Evolutionary conservation across 2,797 vertebrate species (phyloP).

Genomic region (Gallinago stenura): DNA sequence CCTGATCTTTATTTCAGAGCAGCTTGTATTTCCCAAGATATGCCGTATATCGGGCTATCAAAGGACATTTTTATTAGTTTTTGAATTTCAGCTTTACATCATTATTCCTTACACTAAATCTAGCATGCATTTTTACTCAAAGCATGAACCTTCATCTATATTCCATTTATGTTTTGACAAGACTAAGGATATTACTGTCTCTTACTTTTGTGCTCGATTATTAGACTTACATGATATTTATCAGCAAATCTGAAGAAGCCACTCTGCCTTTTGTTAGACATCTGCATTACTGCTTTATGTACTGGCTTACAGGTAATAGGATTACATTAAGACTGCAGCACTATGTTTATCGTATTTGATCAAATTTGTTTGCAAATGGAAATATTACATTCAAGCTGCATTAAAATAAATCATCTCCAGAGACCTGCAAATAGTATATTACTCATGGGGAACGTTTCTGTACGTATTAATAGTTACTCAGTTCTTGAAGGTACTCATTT

Average conservation of each 20-base stretch:
- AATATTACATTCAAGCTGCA: not conserved
- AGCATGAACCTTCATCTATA: not conserved
- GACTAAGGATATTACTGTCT: slow-evolving; percentile 10
- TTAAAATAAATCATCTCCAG: slow-evolving; percentile 36
- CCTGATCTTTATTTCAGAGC: not conserved
- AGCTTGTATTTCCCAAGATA: not conserved
- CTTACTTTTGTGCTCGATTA: slow-evolving; percentile 12
- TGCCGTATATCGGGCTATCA: not conserved
- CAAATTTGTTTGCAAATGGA: slow-evolving; percentile 33
- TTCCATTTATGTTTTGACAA: slow-evolving; percentile 29
- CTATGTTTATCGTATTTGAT: not conserved
- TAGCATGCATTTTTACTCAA: not conserved
- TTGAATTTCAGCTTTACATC: not conserved
- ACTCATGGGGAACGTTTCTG: not conserved
- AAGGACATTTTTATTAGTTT: slow-evolving; percentile 14
- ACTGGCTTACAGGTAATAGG: slow-evolving; percentile 18
- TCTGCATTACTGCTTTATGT: slow-evolving; percentile 23
- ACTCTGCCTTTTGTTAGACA: slow-evolving; percentile 32
- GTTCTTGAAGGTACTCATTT: slow-evolving; percentile 32
- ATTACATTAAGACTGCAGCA: slow-evolving; percentile 22
- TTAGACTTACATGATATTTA: slow-evolving; percentile 31
- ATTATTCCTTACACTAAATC: not conserved
- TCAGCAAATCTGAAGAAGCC: slow-evolving; percentile 26
- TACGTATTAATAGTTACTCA: not conserved
- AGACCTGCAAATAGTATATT: not conserved